Percentiles rank a stretch among this genome's conserved stretches.
Evolutionary conservation across 30 jellyfish, hydroid and myxozoan genomes (phyloP).

Genomic region (Aurelia coerulea): DNA sequence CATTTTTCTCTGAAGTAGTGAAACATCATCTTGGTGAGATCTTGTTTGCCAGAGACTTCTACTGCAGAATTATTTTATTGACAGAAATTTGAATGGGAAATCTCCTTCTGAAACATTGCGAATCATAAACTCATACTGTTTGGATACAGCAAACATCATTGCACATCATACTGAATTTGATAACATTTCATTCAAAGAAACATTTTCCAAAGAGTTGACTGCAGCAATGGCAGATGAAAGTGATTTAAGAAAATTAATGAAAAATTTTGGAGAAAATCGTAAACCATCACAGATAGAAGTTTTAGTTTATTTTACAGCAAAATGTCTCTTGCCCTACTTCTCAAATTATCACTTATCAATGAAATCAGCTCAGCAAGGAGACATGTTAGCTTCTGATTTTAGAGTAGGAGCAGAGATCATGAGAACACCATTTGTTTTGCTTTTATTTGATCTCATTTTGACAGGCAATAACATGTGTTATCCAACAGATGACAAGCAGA

Average conservation of each 20-base stretch:
- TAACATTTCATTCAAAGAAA: too few species aligned
- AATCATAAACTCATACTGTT: too few species aligned
- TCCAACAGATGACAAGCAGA: not conserved
- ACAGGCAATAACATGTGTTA: constrained; percentile 1
- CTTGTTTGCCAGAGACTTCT: constrained; percentile 9
- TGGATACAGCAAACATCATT: too few species aligned
- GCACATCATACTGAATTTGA: too few species aligned
- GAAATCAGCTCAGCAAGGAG: not conserved
- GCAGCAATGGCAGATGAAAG: too few species aligned
- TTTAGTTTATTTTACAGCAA: constrained; percentile 11
- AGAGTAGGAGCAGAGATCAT: constrained; percentile 22
- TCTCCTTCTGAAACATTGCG: not conserved
- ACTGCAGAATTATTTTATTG: not conserved
- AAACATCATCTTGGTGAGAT: not conserved
- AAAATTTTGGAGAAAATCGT: too few species aligned
- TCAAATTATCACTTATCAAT: not conserved
- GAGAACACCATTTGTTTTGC: not conserved
- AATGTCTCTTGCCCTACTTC: constrained; percentile 4
- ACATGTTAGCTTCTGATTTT: not conserved
- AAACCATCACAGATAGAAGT: not conserved
- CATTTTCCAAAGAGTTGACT: too few species aligned
- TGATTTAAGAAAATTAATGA: too few species aligned
- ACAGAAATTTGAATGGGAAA: constrained; percentile 19
- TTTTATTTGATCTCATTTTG: constrained; percentile 19
- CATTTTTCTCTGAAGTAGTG: too few species aligned